Percentiles rank a stretch among this genome's conserved stretches.
Conservation (phyloP, 23 tunicate species). For the Oikopleura albicans region DNA sequence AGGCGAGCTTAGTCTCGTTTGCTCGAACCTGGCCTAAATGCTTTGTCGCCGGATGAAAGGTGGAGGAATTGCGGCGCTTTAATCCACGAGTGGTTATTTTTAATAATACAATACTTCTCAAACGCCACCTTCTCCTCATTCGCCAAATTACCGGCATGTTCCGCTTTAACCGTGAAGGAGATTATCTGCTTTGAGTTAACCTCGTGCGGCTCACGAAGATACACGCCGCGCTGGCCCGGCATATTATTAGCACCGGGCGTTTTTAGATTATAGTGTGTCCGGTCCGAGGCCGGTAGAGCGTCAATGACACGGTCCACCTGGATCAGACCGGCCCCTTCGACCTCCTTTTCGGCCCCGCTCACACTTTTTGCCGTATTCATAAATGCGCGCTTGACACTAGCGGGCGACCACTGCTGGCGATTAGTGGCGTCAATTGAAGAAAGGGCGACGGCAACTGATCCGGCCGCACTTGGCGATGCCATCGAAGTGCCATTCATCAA, state of each 20-base stretch:
- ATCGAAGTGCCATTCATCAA: conserved; percentile 96
- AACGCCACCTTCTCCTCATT: neutral
- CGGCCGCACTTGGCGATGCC: conserved; percentile 96
- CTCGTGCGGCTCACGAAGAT: neutral
- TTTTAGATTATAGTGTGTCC: neutral
- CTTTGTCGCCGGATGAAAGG: neutral
- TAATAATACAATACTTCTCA: neutral
- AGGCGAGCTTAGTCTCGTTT: too few relatives aligned
- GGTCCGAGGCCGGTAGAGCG: neutral
- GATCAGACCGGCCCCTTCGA: neutral
- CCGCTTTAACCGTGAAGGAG: neutral
- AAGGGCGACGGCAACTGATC: conserved; percentile 51
- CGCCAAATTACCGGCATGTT: neutral
- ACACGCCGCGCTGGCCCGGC: neutral
- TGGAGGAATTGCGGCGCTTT: neutral
- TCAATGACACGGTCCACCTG: neutral
- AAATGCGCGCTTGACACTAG: neutral
- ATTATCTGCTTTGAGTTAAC: neutral
- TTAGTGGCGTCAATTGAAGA: conserved; percentile 3
- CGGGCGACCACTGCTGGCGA: neutral
- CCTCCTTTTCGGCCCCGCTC: neutral
- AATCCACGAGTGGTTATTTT: neutral
- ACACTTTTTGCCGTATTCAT: neutral
- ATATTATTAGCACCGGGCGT: too few relatives aligned
- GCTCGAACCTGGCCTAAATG: too few relatives aligned